Conservation (phyloP, 2,888 invertebrate genomes). For the Caenorhabditis virilis region DNA sequence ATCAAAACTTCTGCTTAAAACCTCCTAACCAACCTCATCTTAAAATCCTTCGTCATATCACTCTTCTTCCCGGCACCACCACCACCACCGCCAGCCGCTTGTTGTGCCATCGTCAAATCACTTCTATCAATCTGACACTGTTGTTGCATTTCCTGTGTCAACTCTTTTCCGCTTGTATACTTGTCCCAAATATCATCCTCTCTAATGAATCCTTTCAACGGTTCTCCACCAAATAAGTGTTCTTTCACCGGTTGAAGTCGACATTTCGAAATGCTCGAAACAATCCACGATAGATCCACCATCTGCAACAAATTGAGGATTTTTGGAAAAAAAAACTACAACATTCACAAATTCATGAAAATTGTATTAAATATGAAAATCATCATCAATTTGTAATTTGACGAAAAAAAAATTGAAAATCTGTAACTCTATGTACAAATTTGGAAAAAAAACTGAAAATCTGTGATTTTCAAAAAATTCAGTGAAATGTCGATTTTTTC, state of each 20-base stretch:
- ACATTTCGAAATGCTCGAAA: conserved; percentile 13
- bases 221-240: conserved; percentile 4
- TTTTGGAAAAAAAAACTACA: not conserved
- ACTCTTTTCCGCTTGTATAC: conserved; percentile 11
- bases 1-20: not conserved
- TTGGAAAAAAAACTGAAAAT: too few species aligned
- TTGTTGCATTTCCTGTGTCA: conserved; percentile 13
- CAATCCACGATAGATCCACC: conserved; percentile 25
- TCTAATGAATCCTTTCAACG: conserved; percentile 7
- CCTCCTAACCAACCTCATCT: conserved; percentile 8
- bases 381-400: not conserved
- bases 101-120: not conserved
- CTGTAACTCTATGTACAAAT: too few species aligned
- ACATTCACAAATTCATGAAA: too few species aligned
- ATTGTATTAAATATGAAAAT: too few species aligned
- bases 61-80: not conserved
- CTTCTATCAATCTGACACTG: conserved; percentile 12
- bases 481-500: too few species aligned
- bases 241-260: conserved; percentile 3
- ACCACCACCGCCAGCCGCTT: not conserved
- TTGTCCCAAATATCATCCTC: conserved; percentile 30
- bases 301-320: conserved; percentile 1
- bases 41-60: conserved; percentile 18
- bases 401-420: too few species aligned
- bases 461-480: too few species aligned